Evolutionary conservation across 1,140 invertebrate genomes (phyloP).

Genomic region (Drosophila rhopaloa): DNA sequence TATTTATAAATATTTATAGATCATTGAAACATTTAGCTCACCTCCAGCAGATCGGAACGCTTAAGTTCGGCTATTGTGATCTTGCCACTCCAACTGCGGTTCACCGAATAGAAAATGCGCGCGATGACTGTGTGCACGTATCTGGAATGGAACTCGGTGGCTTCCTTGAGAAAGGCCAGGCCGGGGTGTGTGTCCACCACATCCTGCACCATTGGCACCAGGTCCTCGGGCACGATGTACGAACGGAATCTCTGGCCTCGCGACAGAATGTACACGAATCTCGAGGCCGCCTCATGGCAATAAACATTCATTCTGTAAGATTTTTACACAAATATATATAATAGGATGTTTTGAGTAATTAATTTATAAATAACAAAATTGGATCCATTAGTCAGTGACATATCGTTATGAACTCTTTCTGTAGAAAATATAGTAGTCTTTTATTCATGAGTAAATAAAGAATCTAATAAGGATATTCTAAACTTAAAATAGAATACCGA

Average conservation of each 20-base stretch:
- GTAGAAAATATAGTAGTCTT: no score
- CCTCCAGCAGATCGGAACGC: conserved; percentile 93
- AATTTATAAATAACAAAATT: no score
- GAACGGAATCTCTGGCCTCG: conserved; percentile 87
- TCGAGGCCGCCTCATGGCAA: conserved; percentile 95
- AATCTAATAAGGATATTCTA: no score
- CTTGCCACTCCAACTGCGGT: conserved; percentile 98
- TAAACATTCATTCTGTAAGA: conserved; percentile 88
- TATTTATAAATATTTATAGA: conserved; percentile 1
- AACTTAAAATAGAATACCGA: no score
- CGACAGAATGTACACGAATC: conserved; percentile 95
- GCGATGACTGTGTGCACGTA: conserved; percentile 99
- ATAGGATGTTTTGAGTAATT: no score
- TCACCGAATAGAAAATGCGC: conserved; percentile 99
- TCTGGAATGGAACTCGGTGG: conserved; percentile 99
- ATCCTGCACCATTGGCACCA: conserved; percentile 97
- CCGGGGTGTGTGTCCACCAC: conserved; percentile 99
- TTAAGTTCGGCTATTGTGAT: conserved; percentile 96
- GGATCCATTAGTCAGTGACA: no score
- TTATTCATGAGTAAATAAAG: no score
- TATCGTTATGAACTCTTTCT: no score
- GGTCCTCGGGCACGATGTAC: conserved; percentile 92
- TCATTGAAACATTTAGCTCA: conserved; percentile 17
- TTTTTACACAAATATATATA: no score
- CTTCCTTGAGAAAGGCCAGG: conserved; percentile 97